Percentiles rank a stretch among this genome's conserved stretches.
These are phyloP conservation scores for Cheirogaleus major DNA, from an alignment of 2,797 vertebrate genomes.

Conservation along the genomic window DNA sequence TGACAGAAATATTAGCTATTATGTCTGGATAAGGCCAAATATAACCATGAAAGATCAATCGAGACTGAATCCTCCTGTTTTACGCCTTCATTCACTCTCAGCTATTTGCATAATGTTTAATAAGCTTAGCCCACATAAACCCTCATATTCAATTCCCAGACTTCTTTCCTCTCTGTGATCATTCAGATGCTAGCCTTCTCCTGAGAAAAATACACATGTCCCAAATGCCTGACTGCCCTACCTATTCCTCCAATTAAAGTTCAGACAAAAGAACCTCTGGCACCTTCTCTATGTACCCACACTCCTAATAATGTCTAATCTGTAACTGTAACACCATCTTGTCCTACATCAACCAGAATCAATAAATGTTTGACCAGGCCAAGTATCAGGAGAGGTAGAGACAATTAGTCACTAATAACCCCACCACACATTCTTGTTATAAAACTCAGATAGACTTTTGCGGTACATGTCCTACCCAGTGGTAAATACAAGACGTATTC, in stretches of 20 bases:
- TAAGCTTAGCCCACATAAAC: neutral
- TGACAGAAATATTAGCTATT: neutral
- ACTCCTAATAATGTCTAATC: neutral
- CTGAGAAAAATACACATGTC: neutral
- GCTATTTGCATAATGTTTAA: neutral
- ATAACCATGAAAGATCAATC: neutral
- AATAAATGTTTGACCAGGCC: neutral
- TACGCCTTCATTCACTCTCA: neutral
- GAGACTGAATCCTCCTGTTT: neutral
- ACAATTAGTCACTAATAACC: neutral
- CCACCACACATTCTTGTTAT: neutral
- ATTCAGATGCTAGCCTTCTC: neutral
- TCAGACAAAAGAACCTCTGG: neutral
- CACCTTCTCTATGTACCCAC: neutral
- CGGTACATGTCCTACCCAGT: neutral
- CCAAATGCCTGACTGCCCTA: neutral
- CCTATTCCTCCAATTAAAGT: neutral
- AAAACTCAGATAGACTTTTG: neutral
- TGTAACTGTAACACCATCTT: neutral
- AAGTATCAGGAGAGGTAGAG: neutral
- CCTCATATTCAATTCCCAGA: neutral
- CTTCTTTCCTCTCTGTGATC: neutral
- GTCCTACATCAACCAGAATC: neutral
- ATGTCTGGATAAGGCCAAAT: neutral
- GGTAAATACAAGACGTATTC: neutral